A percentile compares a stretch with the other conserved stretches of the same genome.
Conservation (phyloP, 2,888 invertebrate species). For the Protonemura montana region DNA sequence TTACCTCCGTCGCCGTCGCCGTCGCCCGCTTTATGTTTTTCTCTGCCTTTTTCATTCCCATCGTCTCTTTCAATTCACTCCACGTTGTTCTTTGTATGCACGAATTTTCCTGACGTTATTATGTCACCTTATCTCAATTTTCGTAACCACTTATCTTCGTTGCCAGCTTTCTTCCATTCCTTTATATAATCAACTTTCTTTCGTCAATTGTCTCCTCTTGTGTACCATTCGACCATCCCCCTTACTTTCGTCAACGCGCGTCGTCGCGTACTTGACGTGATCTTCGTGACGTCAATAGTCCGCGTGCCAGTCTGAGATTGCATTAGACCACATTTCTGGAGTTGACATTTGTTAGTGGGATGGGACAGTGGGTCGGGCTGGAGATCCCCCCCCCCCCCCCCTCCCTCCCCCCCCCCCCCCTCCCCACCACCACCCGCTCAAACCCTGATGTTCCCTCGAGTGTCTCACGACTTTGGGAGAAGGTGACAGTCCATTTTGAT, state of each 20-base stretch:
- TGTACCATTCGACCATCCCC: neutral
- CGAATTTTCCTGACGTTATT: slow-evolving; percentile 39
- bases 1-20: neutral
- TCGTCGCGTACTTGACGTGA: slow-evolving; percentile 14
- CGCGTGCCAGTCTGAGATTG: slow-evolving; percentile 45
- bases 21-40: slow-evolving; percentile 34
- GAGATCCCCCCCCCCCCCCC: neutral
- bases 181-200: slow-evolving; percentile 24
- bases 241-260: neutral
- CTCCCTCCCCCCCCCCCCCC: neutral
- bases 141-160: slow-evolving; percentile 34
- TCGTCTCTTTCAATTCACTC: slow-evolving; percentile 39
- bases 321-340: slow-evolving; percentile 46
- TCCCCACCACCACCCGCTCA: neutral
- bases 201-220: slow-evolving; percentile 21
- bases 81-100: slow-evolving; percentile 26
- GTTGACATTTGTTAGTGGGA: slow-evolving; percentile 44
- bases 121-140: slow-evolving; percentile 35
- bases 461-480: slow-evolving; percentile 38
- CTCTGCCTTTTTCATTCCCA: slow-evolving; percentile 3
- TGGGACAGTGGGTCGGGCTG: neutral
- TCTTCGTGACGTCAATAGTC: slow-evolving; percentile 42
- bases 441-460: slow-evolving; percentile 36
- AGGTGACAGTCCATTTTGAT: slow-evolving; percentile 47
- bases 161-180: neutral